A percentile compares a stretch with the other conserved stretches of the same genome.
phyloP scores from a whole-genome alignment of 2,113 vertebrate genomes.

The Elanus axillaris region DNA sequence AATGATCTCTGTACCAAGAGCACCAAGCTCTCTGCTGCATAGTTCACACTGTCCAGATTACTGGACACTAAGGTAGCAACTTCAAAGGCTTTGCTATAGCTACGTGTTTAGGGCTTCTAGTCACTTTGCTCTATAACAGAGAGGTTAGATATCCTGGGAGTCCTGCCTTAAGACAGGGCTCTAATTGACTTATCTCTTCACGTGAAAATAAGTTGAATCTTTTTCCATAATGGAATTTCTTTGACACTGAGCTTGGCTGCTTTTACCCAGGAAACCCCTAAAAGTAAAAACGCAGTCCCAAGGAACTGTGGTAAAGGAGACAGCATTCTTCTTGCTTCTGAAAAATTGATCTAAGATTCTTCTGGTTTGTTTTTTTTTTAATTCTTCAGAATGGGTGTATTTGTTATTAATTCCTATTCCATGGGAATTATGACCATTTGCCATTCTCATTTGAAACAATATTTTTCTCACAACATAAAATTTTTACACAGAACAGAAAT shows the following conservation, averaged over 20 bases:
- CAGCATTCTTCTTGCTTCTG: background rate
- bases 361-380: background rate
- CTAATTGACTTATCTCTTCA: background rate
- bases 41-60: background rate
- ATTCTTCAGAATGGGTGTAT: background rate
- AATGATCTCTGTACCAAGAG: background rate
- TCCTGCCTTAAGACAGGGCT: background rate
- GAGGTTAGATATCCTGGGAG: background rate
- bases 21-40: background rate
- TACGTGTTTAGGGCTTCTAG: background rate
- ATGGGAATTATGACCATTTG: background rate
- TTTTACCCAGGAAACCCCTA: background rate
- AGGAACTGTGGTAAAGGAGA: background rate
- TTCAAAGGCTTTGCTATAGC: background rate
- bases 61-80: background rate
- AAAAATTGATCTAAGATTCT: rapidly evolving
- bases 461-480: background rate
- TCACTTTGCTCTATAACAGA: background rate
- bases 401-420: background rate
- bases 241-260: background rate
- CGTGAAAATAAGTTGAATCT: background rate
- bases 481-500: background rate
- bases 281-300: background rate
- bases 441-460: background rate
- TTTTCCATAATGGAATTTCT: background rate